These are phyloP conservation scores for Elegia similella DNA, from an alignment of 2,888 invertebrate species.

Conservation along the genomic window DNA sequence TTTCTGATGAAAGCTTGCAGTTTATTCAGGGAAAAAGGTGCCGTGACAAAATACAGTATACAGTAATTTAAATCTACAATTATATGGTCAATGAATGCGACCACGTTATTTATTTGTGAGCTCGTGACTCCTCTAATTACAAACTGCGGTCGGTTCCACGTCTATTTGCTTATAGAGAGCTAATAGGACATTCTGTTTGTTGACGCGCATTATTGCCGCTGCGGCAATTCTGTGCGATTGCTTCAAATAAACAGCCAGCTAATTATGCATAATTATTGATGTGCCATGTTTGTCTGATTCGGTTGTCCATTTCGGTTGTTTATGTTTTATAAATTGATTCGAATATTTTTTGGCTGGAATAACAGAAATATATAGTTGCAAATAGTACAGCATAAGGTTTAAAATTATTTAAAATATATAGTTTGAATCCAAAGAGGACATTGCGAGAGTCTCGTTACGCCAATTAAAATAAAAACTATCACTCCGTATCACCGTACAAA, in stretches of 20 bases:
- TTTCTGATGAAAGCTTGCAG: too few species aligned
- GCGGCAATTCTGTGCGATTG: conserved; percentile 6
- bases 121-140: conserved; percentile 52
- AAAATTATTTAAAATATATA: too few species aligned
- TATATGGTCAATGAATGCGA: conserved; percentile 52
- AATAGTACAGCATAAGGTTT: not conserved
- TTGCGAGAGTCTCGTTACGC: too few species aligned
- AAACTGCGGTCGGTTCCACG: conserved; percentile 45
- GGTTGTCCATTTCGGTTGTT: conserved; percentile 9
- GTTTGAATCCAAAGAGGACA: too few species aligned
- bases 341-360: not conserved
- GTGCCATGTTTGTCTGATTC: not conserved
- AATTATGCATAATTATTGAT: conserved; percentile 11
- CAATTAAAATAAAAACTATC: too few species aligned
- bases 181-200: conserved; percentile 27
- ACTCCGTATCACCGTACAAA: too few species aligned
- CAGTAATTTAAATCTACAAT: conserved; percentile 59
- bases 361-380: not conserved
- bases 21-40: too few species aligned
- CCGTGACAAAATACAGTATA: too few species aligned
- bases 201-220: conserved; percentile 12
- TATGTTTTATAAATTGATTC: not conserved
- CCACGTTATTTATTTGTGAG: conserved; percentile 50
- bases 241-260: conserved; percentile 10
- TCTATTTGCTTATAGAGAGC: conserved; percentile 36